phyloP scores from a whole-genome alignment of 2,888 invertebrate genomes.

The Drosophila engyochracea region DNA sequence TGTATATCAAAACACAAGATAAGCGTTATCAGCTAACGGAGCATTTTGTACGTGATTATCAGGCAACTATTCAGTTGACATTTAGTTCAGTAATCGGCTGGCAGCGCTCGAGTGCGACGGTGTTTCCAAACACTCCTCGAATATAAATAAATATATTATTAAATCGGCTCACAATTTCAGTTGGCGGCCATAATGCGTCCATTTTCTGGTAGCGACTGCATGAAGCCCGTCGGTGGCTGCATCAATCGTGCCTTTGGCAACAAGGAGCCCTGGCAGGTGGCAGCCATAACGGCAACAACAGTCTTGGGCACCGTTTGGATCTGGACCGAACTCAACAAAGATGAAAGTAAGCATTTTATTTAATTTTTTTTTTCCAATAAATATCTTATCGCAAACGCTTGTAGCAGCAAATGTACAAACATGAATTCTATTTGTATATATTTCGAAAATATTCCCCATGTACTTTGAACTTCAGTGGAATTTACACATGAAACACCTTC shows the following conservation, averaged over 20 bases:
- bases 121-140: slow-evolving; percentile 15
- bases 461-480: slow-evolving; percentile 45
- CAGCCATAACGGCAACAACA: slow-evolving; percentile 90
- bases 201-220: slow-evolving; percentile 69
- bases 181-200: slow-evolving; percentile 67
- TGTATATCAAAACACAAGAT: slow-evolving; percentile 16
- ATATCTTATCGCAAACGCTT: slow-evolving; percentile 40
- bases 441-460: slow-evolving; percentile 6
- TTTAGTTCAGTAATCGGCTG: slow-evolving; percentile 53
- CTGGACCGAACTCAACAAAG: slow-evolving; percentile 90
- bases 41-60: slow-evolving; percentile 51
- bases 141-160: slow-evolving; percentile 1
- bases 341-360: slow-evolving; percentile 88
- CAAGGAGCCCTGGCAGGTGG: slow-evolving; percentile 94
- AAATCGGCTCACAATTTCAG: slow-evolving; percentile 38
- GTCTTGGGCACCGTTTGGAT: slow-evolving; percentile 91
- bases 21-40: slow-evolving; percentile 55
- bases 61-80: slow-evolving; percentile 29
- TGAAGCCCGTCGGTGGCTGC: slow-evolving; percentile 84
- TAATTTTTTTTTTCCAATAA: slow-evolving; percentile 5
- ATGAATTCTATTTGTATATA: neutral
- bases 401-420: neutral
- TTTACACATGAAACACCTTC: neutral
- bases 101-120: slow-evolving; percentile 49
- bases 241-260: slow-evolving; percentile 88